Conservation (phyloP, 2,888 invertebrate species). For the Hypomecis atomaria region DNA sequence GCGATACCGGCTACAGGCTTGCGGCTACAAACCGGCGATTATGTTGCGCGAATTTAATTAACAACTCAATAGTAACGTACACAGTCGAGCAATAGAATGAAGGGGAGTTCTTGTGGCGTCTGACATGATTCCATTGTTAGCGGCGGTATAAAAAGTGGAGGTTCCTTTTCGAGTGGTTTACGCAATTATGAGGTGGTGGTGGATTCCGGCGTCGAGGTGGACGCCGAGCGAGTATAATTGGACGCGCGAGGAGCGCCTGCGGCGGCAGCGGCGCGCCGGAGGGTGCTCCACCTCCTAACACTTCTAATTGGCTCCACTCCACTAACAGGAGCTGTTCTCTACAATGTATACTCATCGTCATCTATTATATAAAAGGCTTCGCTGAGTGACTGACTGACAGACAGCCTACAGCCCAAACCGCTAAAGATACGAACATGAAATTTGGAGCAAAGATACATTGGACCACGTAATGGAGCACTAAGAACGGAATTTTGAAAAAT, state of each 20-base stretch:
- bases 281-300: constrained; percentile 59
- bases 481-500: no score
- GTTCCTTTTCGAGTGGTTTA: constrained; percentile 80
- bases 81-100: constrained; percentile 65
- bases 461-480: no score
- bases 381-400: no score
- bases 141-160: constrained; percentile 71
- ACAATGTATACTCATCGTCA: constrained; percentile 69
- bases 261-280: constrained; percentile 47
- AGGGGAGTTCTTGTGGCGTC: constrained; percentile 76
- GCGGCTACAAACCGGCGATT: constrained; percentile 50
- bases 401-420: no score
- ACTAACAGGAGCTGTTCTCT: constrained; percentile 72
- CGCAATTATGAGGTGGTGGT: constrained; percentile 75
- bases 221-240: constrained; percentile 74
- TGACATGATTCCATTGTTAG: constrained; percentile 81
- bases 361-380: no score
- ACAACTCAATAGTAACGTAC: constrained; percentile 77
- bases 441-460: no score
- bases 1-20: constrained; percentile 51
- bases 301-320: constrained; percentile 80
- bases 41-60: constrained; percentile 81
- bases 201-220: constrained; percentile 50
- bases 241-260: constrained; percentile 62
- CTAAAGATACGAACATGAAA: no score